Percentiles rank a stretch among this genome's conserved stretches.
Evolutionary conservation across 2,888 invertebrate species (phyloP).

Genomic region (Pyralis farinalis): DNA sequence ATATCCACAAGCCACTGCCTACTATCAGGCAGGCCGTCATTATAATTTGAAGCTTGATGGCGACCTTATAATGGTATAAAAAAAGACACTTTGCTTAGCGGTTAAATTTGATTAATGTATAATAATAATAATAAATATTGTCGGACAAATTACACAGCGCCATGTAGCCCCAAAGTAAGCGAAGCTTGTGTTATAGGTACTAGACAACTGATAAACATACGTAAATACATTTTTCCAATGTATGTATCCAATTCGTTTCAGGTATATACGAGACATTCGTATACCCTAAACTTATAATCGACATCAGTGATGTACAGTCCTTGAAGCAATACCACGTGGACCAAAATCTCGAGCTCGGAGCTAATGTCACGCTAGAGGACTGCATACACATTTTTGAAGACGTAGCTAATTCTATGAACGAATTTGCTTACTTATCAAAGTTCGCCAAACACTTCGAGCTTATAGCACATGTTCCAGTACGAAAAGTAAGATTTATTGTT

Average conservation of each 20-base stretch:
- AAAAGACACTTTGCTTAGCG: too few species aligned
- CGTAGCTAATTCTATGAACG: conserved; percentile 42
- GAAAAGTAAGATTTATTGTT: conserved; percentile 84
- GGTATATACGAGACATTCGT: conserved; percentile 50
- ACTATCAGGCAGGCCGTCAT: too few species aligned
- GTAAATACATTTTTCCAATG: too few species aligned
- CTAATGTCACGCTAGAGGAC: conserved; percentile 78
- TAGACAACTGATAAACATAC: too few species aligned
- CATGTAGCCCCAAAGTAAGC: too few species aligned
- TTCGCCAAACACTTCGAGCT: conserved; percentile 81
- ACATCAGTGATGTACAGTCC: conserved; percentile 51
- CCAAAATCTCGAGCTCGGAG: conserved; percentile 77
- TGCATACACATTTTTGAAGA: conserved; percentile 71
- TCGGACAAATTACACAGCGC: too few species aligned
- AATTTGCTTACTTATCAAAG: conserved; percentile 75
- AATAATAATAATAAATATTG: too few species aligned
- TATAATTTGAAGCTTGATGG: too few species aligned
- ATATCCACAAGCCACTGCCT: too few species aligned
- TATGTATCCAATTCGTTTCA: conserved; percentile 33
- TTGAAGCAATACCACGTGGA: conserved; percentile 49
- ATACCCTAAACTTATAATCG: conserved; percentile 51
- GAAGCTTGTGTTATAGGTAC: too few species aligned
- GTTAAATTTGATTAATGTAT: too few species aligned
- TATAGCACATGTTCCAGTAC: conserved; percentile 83
- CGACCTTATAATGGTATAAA: too few species aligned